Evolutionary conservation across 2,113 vertebrate genomes (phyloP).

Genomic region (Crocuta crocuta): DNA sequence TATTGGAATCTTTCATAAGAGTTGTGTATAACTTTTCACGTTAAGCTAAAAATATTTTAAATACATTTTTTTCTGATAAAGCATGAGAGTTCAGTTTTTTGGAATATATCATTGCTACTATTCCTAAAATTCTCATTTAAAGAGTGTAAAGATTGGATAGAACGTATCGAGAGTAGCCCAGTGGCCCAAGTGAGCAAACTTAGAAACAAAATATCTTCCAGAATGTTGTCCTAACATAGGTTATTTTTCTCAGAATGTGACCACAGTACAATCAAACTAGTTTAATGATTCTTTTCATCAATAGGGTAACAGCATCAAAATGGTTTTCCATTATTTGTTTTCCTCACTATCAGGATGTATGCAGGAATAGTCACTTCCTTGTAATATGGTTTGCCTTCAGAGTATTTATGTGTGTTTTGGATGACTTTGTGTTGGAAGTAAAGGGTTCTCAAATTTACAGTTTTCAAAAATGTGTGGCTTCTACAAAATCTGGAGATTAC

Average conservation of each 20-base stretch:
- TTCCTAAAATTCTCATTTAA: slow-evolving; percentile 8
- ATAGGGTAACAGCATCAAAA: background rate
- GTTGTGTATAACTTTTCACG: background rate
- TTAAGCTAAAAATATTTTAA: background rate
- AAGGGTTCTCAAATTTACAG: slow-evolving; percentile 7
- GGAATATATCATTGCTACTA: background rate
- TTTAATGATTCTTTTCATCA: background rate
- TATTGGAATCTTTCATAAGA: background rate
- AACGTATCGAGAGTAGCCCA: background rate
- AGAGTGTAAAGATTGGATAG: background rate
- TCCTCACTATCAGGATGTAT: background rate
- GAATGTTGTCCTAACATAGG: background rate
- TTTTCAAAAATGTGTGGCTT: slow-evolving; percentile 30
- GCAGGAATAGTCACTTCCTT: background rate
- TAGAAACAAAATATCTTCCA: background rate
- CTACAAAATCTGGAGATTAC: slow-evolving; percentile 15
- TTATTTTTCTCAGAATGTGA: background rate
- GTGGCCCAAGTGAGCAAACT: background rate
- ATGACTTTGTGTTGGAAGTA: background rate
- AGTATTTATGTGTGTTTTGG: background rate
- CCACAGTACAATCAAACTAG: background rate
- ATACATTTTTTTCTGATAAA: background rate
- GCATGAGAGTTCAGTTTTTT: background rate
- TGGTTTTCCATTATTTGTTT: background rate
- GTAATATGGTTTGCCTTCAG: background rate